Evolutionary conservation across 2,113 vertebrate species (phyloP).

Genomic region (Bos taurus): ARS-UCD2.0 NC_037329.1:97526001-97526500

Average conservation of each 20-base stretch:
- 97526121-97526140: conserved; percentile 57
- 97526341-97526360: conserved; percentile 96
- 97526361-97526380: conserved; percentile 99
- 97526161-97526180: conserved; percentile 35
- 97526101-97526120: conserved; percentile 67
- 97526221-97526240: conserved; percentile 77
- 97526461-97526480: conserved; percentile 74
- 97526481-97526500: conserved; percentile 75
- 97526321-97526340: conserved; percentile 83
- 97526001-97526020: conserved; percentile 65
- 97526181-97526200: conserved; percentile 46
- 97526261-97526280: conserved; percentile 69
- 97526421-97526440: conserved; percentile 96
- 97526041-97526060: conserved; percentile 57
- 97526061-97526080: conserved; percentile 77
- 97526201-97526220: conserved; percentile 71
- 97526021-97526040: conserved; percentile 36
- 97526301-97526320: conserved; percentile 70
- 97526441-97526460: conserved; percentile 80
- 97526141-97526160: conserved; percentile 55
- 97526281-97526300: conserved; percentile 55
- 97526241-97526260: conserved; percentile 78
- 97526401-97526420: conserved; percentile 90
- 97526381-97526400: conserved; percentile 94
- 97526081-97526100: conserved; percentile 77